Percentiles rank a stretch among this genome's conserved stretches.
These are phyloP conservation scores for Probosciger aterrimus DNA, from an alignment of 2,113 vertebrate species.

Conservation along the genomic window DNA sequence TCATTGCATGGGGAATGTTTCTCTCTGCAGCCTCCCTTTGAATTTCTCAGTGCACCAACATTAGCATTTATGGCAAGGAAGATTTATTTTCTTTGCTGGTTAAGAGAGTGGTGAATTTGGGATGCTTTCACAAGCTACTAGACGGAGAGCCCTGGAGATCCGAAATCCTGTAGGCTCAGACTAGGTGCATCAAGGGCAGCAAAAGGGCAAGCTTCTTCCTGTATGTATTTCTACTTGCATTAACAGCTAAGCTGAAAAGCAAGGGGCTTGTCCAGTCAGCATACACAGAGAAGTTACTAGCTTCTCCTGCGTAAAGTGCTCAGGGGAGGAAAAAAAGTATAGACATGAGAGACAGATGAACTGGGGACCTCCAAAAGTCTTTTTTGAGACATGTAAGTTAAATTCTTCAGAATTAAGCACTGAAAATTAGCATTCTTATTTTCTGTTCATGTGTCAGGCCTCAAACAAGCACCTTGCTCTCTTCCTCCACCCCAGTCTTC, in stretches of 20 bases:
- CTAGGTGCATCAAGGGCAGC: not conserved
- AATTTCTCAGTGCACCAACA: constrained; percentile 10
- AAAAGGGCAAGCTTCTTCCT: not conserved
- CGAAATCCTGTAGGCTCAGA: not conserved
- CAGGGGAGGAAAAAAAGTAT: not conserved
- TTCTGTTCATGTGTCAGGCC: not conserved
- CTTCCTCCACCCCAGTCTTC: not conserved
- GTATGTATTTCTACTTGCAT: not conserved
- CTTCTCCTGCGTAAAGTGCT: not conserved
- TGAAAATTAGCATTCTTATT: not conserved
- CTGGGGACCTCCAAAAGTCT: not conserved
- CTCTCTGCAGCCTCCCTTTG: constrained; percentile 21
- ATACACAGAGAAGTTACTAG: not conserved
- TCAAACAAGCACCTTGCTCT: not conserved
- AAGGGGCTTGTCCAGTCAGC: not conserved
- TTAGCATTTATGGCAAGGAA: constrained; percentile 44
- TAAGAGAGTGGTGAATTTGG: not conserved
- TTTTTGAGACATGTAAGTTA: not conserved
- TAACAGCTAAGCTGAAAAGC: not conserved
- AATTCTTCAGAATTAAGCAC: not conserved
- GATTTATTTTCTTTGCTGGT: constrained; percentile 20
- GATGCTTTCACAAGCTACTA: not conserved
- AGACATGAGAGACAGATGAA: not conserved
- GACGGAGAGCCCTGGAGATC: not conserved
- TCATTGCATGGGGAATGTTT: constrained; percentile 25